Conservation (phyloP, 2,113 vertebrate genomes). For the Platichthys stellatus region DNA sequence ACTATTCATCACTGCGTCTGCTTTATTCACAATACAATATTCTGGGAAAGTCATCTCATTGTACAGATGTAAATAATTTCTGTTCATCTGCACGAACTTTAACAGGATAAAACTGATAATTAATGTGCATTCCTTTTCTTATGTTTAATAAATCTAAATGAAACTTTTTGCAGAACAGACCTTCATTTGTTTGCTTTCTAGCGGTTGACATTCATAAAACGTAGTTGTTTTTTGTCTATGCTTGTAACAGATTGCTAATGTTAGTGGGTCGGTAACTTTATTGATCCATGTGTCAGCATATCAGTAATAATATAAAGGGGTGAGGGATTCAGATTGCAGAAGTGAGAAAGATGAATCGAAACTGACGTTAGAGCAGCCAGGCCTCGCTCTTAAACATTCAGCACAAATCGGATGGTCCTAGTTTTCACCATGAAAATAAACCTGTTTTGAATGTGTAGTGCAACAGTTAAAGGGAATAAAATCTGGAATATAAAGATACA, state of each 20-base stretch:
- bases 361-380: no score
- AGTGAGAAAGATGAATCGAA: background rate
- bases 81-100: slow-evolving; percentile 18
- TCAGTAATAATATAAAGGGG: no score
- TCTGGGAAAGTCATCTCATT: slow-evolving; percentile 3
- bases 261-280: background rate
- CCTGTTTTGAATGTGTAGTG: slow-evolving; percentile 55
- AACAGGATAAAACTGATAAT: background rate
- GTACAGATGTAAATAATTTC: slow-evolving; percentile 2
- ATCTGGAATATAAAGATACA: slow-evolving; percentile 75
- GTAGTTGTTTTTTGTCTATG: background rate
- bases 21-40: background rate
- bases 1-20: no score
- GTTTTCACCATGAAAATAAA: no score
- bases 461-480: slow-evolving; percentile 66
- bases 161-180: background rate
- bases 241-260: no score
- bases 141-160: slow-evolving; percentile 8
- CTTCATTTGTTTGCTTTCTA: background rate
- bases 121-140: background rate
- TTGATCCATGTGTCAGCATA: background rate
- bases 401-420: no score
- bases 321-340: background rate
- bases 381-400: no score
- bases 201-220: background rate